Evolutionary conservation across 2,888 invertebrate genomes (phyloP).

Genomic region (Pteria penguin): DNA sequence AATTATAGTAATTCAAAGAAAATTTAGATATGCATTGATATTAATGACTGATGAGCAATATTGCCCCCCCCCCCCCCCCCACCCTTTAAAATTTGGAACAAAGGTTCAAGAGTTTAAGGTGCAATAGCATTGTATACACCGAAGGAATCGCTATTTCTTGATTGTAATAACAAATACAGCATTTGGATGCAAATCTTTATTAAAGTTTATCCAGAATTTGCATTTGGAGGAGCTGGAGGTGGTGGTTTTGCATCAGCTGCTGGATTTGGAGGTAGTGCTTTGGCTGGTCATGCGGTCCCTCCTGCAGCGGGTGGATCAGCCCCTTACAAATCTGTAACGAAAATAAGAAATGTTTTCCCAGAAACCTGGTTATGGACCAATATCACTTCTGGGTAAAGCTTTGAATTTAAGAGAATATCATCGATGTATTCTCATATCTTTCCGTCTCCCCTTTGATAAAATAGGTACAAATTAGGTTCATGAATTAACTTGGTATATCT

Average conservation of each 20-base stretch:
- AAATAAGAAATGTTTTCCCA: conserved; percentile 44
- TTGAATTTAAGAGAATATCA: neutral
- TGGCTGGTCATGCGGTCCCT: neutral
- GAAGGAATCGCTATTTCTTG: too few relatives aligned
- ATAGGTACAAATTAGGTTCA: neutral
- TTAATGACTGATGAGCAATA: too few relatives aligned
- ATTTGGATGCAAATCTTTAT: too few relatives aligned
- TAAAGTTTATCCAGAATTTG: too few relatives aligned
- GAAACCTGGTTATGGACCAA: conserved; percentile 57
- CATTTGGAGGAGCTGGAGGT: neutral
- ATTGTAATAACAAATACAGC: too few relatives aligned
- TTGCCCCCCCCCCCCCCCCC: too few relatives aligned
- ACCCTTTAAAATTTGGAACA: too few relatives aligned
- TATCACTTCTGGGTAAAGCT: conserved; percentile 40
- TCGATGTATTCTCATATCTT: neutral
- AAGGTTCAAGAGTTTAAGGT: too few relatives aligned
- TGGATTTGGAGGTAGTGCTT: neutral
- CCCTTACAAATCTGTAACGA: conserved; percentile 41
- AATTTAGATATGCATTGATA: too few relatives aligned
- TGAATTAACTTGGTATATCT: neutral
- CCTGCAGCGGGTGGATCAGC: neutral
- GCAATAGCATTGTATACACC: too few relatives aligned
- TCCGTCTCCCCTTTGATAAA: neutral
- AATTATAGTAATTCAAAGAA: too few relatives aligned
- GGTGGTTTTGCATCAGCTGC: neutral